A percentile compares a stretch with the other conserved stretches of the same genome.
Conservation (phyloP, 2,797 vertebrate genomes). For the Peromyscus eremicus region DNA sequence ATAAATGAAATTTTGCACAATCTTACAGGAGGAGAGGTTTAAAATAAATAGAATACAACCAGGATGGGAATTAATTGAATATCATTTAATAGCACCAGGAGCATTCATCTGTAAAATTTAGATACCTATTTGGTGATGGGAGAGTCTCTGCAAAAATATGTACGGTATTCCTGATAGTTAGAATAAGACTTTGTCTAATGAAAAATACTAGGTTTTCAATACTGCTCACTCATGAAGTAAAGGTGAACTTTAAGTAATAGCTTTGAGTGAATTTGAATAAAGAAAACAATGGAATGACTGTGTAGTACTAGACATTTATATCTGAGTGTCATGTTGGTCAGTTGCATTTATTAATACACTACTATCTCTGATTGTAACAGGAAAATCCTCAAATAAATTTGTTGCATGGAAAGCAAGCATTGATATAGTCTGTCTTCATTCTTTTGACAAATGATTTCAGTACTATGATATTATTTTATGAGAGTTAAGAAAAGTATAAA, state of each 20-base stretch:
- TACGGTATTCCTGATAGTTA: background rate
- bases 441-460: background rate
- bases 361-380: background rate
- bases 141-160: background rate
- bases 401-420: background rate
- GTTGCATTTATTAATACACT: slow-evolving; percentile 16
- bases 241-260: background rate
- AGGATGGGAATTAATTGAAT: slow-evolving; percentile 54
- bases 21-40: slow-evolving; percentile 41
- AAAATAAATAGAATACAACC: slow-evolving; percentile 62
- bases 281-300: background rate
- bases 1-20: slow-evolving; percentile 71
- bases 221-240: background rate
- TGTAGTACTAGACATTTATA: background rate
- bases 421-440: background rate
- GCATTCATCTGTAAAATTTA: background rate
- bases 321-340: background rate
- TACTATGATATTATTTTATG: background rate
- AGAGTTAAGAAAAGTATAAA: slow-evolving; percentile 4
- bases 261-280: background rate
- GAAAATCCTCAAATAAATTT: background rate
- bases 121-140: background rate
- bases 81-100: background rate
- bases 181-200: background rate
- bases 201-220: background rate